Evolutionary conservation across 2,113 vertebrate genomes (phyloP).

Genomic region (Noturus placidus): DNA sequence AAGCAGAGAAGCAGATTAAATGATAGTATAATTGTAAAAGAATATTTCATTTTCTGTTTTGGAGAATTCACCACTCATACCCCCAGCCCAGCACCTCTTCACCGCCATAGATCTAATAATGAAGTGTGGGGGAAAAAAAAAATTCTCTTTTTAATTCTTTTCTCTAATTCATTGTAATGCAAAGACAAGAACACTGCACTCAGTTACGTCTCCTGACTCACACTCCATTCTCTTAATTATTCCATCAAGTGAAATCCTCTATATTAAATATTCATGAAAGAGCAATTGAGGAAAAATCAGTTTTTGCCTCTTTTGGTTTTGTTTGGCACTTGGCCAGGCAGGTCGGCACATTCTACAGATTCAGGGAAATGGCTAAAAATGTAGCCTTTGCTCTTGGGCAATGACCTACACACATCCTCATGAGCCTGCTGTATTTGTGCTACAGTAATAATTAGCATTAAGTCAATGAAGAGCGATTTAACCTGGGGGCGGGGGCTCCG

Average conservation of each 20-base stretch:
- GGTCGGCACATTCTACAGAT: slow-evolving; percentile 20
- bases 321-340: slow-evolving; percentile 26
- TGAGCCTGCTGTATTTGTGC: neutral
- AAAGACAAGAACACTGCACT: neutral
- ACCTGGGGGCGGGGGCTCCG: too few relatives aligned
- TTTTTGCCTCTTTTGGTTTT: slow-evolving; percentile 26
- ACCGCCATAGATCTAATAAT: neutral
- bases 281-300: neutral
- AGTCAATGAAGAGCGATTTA: slow-evolving; percentile 14
- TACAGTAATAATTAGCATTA: slow-evolving; percentile 6
- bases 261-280: slow-evolving; percentile 35
- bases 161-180: slow-evolving; percentile 8
- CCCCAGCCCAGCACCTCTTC: neutral
- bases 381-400: slow-evolving; percentile 38
- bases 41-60: too few relatives aligned
- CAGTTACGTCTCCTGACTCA: slow-evolving; percentile 6
- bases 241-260: slow-evolving; percentile 4
- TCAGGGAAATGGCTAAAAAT: slow-evolving; percentile 26
- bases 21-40: too few relatives aligned
- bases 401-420: neutral
- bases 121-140: neutral
- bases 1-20: neutral
- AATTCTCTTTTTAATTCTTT: neutral
- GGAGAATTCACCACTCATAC: neutral
- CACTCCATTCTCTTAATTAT: slow-evolving; percentile 25